Conservation (phyloP, 2,797 vertebrate species). For the Sebastes hubbsi region DNA sequence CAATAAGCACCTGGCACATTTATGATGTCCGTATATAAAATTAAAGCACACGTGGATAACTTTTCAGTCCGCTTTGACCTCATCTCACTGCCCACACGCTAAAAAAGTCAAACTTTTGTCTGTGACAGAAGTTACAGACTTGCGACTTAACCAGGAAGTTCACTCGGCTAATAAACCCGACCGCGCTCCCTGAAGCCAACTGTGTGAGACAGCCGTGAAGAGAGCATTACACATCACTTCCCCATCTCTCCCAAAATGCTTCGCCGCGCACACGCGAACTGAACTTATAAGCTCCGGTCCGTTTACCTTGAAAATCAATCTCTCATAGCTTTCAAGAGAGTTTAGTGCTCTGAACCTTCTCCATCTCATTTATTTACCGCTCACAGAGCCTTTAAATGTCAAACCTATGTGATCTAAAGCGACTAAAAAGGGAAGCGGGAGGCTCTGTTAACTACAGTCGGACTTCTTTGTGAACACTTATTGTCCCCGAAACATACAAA, state of each 20-base stretch:
- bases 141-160: constrained; percentile 21
- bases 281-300: constrained; percentile 33
- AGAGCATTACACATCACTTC: constrained; percentile 38
- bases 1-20: constrained; percentile 30
- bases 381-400: constrained; percentile 56
- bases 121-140: constrained; percentile 10
- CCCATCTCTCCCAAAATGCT: constrained; percentile 20
- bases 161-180: constrained; percentile 22
- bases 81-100: neutral
- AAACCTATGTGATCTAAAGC: constrained; percentile 24
- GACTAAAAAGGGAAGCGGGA: constrained; percentile 13
- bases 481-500: neutral
- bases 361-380: constrained; percentile 38
- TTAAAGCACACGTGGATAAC: neutral
- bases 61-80: neutral
- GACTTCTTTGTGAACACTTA: neutral
- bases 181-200: constrained; percentile 13
- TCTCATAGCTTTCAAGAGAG: constrained; percentile 40
- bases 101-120: neutral
- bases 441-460: neutral
- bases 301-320: constrained; percentile 61
- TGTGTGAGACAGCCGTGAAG: constrained; percentile 43
- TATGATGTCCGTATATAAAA: constrained; percentile 19
- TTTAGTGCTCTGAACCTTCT: constrained; percentile 33
- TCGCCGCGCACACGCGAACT: neutral